These are phyloP conservation scores for Bos javanicus DNA, from an alignment of 2,113 vertebrate genomes.

Conservation along the genomic window DNA sequence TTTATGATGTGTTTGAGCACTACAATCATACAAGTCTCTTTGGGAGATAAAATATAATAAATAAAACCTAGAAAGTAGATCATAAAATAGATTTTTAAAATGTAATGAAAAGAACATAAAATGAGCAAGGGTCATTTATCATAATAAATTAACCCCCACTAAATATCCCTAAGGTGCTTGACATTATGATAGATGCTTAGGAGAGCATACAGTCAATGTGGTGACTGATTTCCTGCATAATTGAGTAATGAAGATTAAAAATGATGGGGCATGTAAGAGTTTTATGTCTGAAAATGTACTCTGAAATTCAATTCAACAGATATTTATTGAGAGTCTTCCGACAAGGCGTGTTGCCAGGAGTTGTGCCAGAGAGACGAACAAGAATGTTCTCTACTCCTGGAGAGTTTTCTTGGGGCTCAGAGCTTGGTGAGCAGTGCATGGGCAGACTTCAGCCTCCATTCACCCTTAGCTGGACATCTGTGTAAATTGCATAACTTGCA, in stretches of 20 bases:
- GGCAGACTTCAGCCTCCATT: background rate
- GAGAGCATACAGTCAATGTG: background rate
- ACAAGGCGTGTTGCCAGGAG: background rate
- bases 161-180: slow-evolving; percentile 22
- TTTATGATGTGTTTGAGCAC: background rate
- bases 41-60: slow-evolving; percentile 42
- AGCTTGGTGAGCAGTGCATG: background rate
- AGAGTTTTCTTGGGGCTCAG: background rate
- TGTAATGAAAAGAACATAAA: background rate
- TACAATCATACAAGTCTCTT: background rate
- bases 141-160: slow-evolving; percentile 22
- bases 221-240: slow-evolving; percentile 1
- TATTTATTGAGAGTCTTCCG: slow-evolving; percentile 13
- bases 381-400: background rate
- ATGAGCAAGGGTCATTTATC: slow-evolving; percentile 17
- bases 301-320: slow-evolving; percentile 10
- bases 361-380: background rate
- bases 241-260: slow-evolving; percentile 31
- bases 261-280: background rate
- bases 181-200: slow-evolving; percentile 2
- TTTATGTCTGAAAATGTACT: background rate
- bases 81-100: slow-evolving; percentile 13
- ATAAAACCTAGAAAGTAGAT: slow-evolving; percentile 21
- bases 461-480: background rate
- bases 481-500: background rate